Percentiles rank a stretch among this genome's conserved stretches.
Evolutionary conservation across 2,888 invertebrate genomes (phyloP).

Genomic region (Empis stercorea): DNA sequence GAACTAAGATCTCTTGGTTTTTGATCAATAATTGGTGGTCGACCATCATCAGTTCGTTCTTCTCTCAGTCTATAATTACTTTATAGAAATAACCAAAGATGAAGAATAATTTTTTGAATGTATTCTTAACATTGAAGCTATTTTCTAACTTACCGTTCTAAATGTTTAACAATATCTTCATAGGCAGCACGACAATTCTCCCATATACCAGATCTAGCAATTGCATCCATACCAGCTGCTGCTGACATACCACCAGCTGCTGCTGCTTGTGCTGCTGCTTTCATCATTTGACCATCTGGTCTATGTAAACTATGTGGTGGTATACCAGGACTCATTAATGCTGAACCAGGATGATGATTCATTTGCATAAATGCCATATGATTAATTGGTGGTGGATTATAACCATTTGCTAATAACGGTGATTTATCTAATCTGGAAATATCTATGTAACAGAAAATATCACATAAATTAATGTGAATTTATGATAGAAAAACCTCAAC

Average conservation of each 20-base stretch:
- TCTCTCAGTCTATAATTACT: slow-evolving; percentile 57
- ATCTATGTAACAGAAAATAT: slow-evolving; percentile 42
- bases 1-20: slow-evolving; percentile 78
- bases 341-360: slow-evolving; percentile 63
- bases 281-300: slow-evolving; percentile 62
- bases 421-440: slow-evolving; percentile 84
- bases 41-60: slow-evolving; percentile 67
- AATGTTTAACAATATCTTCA: slow-evolving; percentile 89
- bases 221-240: slow-evolving; percentile 67
- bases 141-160: slow-evolving; percentile 60
- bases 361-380: slow-evolving; percentile 94
- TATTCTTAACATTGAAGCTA: background rate
- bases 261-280: slow-evolving; percentile 56
- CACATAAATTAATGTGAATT: no score
- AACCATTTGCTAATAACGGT: slow-evolving; percentile 81
- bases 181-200: slow-evolving; percentile 91
- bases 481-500: no score
- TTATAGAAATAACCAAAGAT: background rate
- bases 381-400: slow-evolving; percentile 85
- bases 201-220: slow-evolving; percentile 85
- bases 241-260: slow-evolving; percentile 64
- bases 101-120: background rate
- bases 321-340: slow-evolving; percentile 81
- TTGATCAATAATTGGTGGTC: slow-evolving; percentile 65
- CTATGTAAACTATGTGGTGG: slow-evolving; percentile 70